Percentiles rank a stretch among this genome's conserved stretches.
phyloP scores from a whole-genome alignment of 2,797 vertebrate species.

The Diglossa cyanea region DNA sequence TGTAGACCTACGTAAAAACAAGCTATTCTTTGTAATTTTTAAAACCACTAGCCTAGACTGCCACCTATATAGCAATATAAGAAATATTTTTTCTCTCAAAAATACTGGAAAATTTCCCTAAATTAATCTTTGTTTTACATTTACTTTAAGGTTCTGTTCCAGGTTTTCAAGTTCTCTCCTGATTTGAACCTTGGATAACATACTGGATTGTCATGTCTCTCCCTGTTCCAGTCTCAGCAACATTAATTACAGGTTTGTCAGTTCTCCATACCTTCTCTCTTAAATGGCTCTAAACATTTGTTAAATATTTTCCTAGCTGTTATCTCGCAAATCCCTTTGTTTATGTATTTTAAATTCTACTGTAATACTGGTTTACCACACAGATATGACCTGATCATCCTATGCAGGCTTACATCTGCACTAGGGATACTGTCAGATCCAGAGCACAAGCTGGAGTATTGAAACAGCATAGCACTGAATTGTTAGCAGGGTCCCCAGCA shows the following conservation, averaged over 20 bases:
- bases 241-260: neutral
- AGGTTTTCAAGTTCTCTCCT: neutral
- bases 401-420: neutral
- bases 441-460: neutral
- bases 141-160: neutral
- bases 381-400: neutral
- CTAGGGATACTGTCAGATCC: neutral
- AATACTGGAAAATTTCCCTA: neutral
- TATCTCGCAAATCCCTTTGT: neutral
- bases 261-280: neutral
- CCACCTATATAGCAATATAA: neutral
- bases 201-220: neutral
- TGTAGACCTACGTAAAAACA: neutral
- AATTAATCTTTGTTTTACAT: neutral
- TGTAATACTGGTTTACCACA: neutral
- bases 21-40: neutral
- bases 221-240: neutral
- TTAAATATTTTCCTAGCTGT: neutral
- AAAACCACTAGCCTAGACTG: neutral
- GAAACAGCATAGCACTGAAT: neutral
- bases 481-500: neutral
- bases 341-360: neutral
- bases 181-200: neutral
- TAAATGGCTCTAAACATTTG: neutral
- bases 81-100: neutral